Conservation (phyloP, 2,888 invertebrate species). For the Corythucha ciliata region DNA sequence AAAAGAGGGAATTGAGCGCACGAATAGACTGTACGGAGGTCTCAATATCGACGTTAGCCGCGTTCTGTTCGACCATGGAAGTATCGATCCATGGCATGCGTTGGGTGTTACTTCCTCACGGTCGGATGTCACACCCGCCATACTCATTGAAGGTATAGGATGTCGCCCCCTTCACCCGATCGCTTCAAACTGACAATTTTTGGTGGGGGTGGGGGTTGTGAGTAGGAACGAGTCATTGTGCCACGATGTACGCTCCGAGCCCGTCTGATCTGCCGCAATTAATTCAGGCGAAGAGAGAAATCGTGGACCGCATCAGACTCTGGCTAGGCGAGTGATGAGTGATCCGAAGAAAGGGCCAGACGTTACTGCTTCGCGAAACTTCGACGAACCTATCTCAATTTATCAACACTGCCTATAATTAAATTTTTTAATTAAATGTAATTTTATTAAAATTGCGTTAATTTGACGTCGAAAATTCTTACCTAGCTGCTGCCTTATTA, state of each 20-base stretch:
- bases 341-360: too few relatives aligned
- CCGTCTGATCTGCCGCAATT: constrained; percentile 58
- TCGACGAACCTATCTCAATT: too few relatives aligned
- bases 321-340: too few relatives aligned
- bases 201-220: too few relatives aligned
- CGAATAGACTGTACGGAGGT: constrained; percentile 74
- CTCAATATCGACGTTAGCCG: constrained; percentile 57
- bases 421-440: too few relatives aligned
- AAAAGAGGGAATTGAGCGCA: constrained; percentile 53
- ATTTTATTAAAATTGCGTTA: too few relatives aligned
- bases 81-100: constrained; percentile 82
- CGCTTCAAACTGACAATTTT: too few relatives aligned
- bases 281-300: constrained; percentile 55
- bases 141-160: constrained; percentile 75
- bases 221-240: constrained; percentile 86
- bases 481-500: too few relatives aligned
- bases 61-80: constrained; percentile 79
- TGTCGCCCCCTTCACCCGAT: constrained; percentile 88
- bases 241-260: constrained; percentile 78
- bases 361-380: too few relatives aligned
- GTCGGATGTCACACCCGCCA: constrained; percentile 49
- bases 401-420: too few relatives aligned
- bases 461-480: too few relatives aligned
- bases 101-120: constrained; percentile 53
- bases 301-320: too few relatives aligned